Evolutionary conservation across 2,888 invertebrate genomes (phyloP).

Genomic region (Conchocele bisecta): DNA sequence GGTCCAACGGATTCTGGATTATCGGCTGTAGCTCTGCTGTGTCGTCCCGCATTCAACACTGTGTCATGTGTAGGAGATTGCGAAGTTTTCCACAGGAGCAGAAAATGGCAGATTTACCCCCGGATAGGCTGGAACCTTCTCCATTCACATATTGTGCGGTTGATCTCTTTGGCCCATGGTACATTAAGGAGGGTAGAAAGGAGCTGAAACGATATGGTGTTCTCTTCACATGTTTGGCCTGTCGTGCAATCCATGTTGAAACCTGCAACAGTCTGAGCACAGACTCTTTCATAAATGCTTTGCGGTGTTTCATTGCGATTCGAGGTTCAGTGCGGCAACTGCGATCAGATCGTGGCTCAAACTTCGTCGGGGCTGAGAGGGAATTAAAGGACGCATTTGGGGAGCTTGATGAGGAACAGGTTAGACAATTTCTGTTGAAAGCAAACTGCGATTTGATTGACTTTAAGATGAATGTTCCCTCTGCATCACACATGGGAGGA

Average conservation of each 20-base stretch:
- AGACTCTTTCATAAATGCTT: conserved; percentile 48
- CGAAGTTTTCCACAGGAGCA: conserved; percentile 55
- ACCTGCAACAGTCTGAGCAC: conserved; percentile 40
- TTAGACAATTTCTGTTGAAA: conserved; percentile 12
- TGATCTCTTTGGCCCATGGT: conserved; percentile 77
- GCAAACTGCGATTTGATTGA: conserved; percentile 17
- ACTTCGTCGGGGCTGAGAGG: conserved; percentile 4
- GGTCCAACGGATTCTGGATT: conserved; percentile 59
- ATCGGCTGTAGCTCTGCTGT: conserved; percentile 61
- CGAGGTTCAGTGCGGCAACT: conserved; percentile 7
- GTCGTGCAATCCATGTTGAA: conserved; percentile 73
- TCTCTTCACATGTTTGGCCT: conserved; percentile 73
- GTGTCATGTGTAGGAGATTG: conserved; percentile 69
- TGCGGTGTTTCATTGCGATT: conserved; percentile 16
- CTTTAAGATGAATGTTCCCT: conserved; percentile 61
- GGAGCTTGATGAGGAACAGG: conserved; percentile 5
- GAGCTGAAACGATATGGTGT: conserved; percentile 70
- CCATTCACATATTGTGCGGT: conserved; percentile 72
- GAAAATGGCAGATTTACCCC: conserved; percentile 76
- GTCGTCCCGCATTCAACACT: conserved; percentile 58
- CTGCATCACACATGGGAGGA: conserved; percentile 64
- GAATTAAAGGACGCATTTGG: conserved; percentile 9
- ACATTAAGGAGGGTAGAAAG: conserved; percentile 62
- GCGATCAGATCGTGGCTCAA: background rate
- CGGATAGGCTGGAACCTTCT: conserved; percentile 63